These are phyloP conservation scores for Holothuria leucospilota DNA, from an alignment of 53 echinoderm and acorn worm species.

Conservation along the genomic window DNA sequence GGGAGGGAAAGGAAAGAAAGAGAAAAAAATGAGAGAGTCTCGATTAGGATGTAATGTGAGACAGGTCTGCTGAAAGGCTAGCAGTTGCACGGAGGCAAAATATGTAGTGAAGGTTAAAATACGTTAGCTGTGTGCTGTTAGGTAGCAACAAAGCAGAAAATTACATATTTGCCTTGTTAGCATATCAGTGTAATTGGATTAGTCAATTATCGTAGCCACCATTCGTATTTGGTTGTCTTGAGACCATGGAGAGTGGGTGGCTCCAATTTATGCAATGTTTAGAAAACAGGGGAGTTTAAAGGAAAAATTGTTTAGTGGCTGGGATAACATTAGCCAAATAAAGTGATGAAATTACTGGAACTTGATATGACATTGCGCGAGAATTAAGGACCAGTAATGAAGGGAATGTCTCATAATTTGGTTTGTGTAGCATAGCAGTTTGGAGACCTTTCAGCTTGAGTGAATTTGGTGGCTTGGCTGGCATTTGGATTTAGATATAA, in stretches of 20 bases:
- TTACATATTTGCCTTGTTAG: conserved; percentile 38
- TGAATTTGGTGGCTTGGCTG: no score
- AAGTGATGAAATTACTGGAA: conserved; percentile 31
- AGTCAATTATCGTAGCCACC: conserved; percentile 19
- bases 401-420: conserved; percentile 19
- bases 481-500: no score
- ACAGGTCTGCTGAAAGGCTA: background rate
- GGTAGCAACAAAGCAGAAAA: background rate
- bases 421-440: no score
- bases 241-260: conserved; percentile 41
- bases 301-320: background rate
- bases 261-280: conserved; percentile 5
- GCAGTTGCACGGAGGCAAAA: no score
- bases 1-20: background rate
- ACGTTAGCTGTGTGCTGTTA: no score
- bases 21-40: background rate
- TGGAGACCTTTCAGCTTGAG: no score
- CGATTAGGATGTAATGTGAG: conserved; percentile 14
- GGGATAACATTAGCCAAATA: conserved; percentile 6
- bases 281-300: conserved; percentile 18
- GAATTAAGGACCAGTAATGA: conserved; percentile 5
- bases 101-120: no score
- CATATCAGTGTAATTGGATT: conserved; percentile 39
- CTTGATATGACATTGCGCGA: background rate
- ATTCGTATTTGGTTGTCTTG: background rate